Conservation (phyloP, 1,140 invertebrate genomes). For the Lasaia peninsularis region DNA sequence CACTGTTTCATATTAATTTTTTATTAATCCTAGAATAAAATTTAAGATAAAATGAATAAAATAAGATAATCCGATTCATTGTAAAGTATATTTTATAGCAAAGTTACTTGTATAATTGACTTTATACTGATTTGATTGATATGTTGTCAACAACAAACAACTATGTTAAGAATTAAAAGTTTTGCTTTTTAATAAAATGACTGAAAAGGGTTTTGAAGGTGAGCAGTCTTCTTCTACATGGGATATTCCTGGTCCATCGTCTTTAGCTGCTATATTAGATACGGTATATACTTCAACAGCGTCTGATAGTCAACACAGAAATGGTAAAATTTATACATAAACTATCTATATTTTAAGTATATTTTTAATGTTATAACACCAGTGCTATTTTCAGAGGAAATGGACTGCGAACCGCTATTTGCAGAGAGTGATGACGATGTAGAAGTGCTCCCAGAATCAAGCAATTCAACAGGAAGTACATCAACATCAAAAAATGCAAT, state of each 20-base stretch:
- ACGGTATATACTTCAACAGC: constrained; percentile 64
- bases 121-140: background rate
- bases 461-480: constrained; percentile 30
- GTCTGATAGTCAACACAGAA: constrained; percentile 55
- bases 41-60: constrained; percentile 4
- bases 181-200: constrained; percentile 37
- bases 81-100: background rate
- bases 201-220: constrained; percentile 61
- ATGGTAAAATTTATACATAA: constrained; percentile 38
- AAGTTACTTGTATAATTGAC: background rate
- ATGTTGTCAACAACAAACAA: constrained; percentile 5
- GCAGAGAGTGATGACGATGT: constrained; percentile 75
- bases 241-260: constrained; percentile 68
- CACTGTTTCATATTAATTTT: constrained; percentile 6
- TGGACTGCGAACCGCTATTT: constrained; percentile 74
- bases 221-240: constrained; percentile 58
- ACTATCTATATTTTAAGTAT: background rate
- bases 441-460: constrained; percentile 54
- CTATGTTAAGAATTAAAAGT: background rate
- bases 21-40: constrained; percentile 4
- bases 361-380: too few species aligned
- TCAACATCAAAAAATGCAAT: constrained; percentile 48
- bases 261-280: constrained; percentile 67
- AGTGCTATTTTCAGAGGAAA: constrained; percentile 54
- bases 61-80: background rate